Percentiles rank a stretch among this genome's conserved stretches.
Evolutionary conservation across 2,888 invertebrate species (phyloP).

Genomic region (Microdon myrmicae): DNA sequence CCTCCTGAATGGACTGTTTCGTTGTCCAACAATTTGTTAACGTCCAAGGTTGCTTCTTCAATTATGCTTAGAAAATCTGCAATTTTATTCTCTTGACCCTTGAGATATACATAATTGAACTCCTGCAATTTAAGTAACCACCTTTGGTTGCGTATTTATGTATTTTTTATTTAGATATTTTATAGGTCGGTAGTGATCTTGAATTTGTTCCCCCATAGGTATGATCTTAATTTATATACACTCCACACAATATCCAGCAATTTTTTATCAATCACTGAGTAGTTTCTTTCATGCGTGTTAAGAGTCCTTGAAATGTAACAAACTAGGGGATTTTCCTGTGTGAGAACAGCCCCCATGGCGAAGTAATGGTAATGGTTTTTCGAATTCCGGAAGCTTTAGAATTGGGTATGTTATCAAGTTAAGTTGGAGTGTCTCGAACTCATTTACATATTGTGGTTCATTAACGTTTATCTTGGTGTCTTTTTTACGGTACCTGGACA

Average conservation of each 20-base stretch:
- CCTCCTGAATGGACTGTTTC: constrained; percentile 2
- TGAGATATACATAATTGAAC: constrained; percentile 45
- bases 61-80: constrained; percentile 19
- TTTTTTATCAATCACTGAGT: neutral
- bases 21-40: too few relatives aligned
- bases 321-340: constrained; percentile 18
- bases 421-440: constrained; percentile 21
- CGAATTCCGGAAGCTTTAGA: constrained; percentile 56
- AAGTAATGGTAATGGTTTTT: constrained; percentile 20
- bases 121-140: constrained; percentile 27
- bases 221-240: constrained; percentile 1
- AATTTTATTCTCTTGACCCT: constrained; percentile 38
- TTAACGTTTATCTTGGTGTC: constrained; percentile 17
- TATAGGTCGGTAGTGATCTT: neutral
- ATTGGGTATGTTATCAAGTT: constrained; percentile 28
- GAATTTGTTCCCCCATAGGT: constrained; percentile 1
- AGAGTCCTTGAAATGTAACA: constrained; percentile 10
- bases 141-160: constrained; percentile 5
- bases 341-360: constrained; percentile 20
- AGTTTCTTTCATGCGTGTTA: constrained; percentile 4
- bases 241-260: neutral
- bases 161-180: too few relatives aligned
- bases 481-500: constrained; percentile 37
- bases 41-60: neutral
- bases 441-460: constrained; percentile 17